Evolutionary conservation across 2,113 vertebrate genomes (phyloP).

Genomic region (Dryoscopus gambensis): DNA sequence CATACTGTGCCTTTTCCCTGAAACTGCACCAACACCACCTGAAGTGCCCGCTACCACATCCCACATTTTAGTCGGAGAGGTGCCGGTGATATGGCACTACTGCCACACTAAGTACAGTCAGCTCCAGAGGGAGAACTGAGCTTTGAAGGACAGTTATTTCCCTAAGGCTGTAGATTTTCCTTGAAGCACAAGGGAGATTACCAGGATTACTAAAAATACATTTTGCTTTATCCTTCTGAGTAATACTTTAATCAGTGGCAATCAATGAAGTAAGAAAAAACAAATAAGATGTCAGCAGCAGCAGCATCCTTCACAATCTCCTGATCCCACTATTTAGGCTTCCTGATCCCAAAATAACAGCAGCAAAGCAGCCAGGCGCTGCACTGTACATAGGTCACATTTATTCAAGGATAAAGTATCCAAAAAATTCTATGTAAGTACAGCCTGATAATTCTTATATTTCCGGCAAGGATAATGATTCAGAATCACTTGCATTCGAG

Average conservation of each 20-base stretch:
- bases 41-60: background rate
- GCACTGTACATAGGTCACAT: background rate
- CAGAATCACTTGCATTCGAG: rapidly evolving
- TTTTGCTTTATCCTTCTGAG: background rate
- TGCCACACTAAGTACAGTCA: rapidly evolving
- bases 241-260: background rate
- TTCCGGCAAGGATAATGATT: background rate
- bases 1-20: background rate
- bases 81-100: background rate
- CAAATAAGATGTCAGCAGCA: background rate
- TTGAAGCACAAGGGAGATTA: background rate
- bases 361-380: background rate
- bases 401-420: background rate
- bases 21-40: background rate
- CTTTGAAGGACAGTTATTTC: background rate
- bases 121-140: background rate
- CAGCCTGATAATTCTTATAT: background rate
- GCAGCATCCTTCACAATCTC: background rate
- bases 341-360: background rate
- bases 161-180: background rate
- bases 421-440: background rate
- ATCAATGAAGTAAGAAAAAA: background rate
- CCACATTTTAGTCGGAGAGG: rapidly evolving
- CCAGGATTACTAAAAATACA: background rate
- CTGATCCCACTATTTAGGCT: background rate